Base-by-base conservation (phyloP, 2,113 vertebrate species). In the Cochlearius cochlearius region DNA sequence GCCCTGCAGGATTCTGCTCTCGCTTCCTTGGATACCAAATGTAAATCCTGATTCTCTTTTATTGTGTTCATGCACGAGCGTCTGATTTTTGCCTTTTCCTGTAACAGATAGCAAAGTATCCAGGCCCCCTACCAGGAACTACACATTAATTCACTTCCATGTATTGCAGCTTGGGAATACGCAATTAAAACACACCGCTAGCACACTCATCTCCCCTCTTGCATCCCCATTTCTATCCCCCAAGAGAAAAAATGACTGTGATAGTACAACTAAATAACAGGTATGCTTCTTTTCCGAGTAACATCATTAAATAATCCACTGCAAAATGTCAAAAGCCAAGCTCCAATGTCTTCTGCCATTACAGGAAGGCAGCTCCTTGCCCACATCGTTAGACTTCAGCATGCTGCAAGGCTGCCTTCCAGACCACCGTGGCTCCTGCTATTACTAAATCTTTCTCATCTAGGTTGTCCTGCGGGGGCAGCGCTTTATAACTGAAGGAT, bases 21-120 rank as follows among this genome's bases (percentile, higher is more conserved):
- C 3, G 94, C 95, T 97, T 97, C 97, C 95, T 97, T 91, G 72
- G 97, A 96, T 93, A 96, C 96, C 86, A 96, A 94, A 94, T 90
- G 91, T 86, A 94, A 95, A 97, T 95, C 56, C 94, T 84, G 92
- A 91, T 93, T 95, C 88, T 82, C 95, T 80, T 93, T 81, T 55
- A 88, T 52, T 47, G 55, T 52, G 60, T 76, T 69, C 77, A 77
- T 63, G 71, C 84, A 90, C 69, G 87, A 56, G 45, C 1, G 20
- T 34, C 92, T 96, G 90, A 95, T 92, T 96, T 92, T 96, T 87
- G 90, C 64, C 86, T 84, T 89, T 91, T 91, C 32, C 7, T 4
- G 50, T 84, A 81, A 81, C 45, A 71, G 78, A 92, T 4, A 78
- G 55, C 64, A 82, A 91, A 94, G 60, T 27, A 92, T 23, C 86